A percentile compares a stretch with the other conserved stretches of the same genome.
phyloP scores from a whole-genome alignment of 2,888 invertebrate species.

The Cephus pulcher region DNA sequence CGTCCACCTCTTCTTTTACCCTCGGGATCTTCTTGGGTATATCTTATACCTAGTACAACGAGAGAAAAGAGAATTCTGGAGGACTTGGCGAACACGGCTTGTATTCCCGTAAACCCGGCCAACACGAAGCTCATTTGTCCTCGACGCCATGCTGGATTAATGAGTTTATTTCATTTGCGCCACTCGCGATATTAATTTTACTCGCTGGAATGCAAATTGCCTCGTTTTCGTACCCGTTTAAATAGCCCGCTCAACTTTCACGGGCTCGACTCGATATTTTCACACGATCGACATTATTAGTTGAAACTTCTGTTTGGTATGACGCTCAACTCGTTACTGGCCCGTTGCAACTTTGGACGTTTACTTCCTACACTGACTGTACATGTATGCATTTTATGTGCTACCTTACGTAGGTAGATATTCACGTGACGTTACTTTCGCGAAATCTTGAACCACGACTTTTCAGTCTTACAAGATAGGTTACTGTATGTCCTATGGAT shows the following conservation, averaged over 20 bases:
- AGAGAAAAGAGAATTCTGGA: not conserved
- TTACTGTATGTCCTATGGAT: too few species aligned
- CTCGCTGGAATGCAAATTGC: constrained; percentile 38
- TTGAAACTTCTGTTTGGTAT: not conserved
- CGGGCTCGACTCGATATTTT: not conserved
- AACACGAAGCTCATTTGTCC: constrained; percentile 24
- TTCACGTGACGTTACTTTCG: too few species aligned
- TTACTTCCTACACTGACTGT: not conserved
- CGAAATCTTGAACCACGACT: too few species aligned
- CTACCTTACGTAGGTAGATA: too few species aligned
- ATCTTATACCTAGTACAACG: not conserved
- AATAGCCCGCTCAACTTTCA: not conserved
- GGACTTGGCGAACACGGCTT: not conserved
- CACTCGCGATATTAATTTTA: constrained; percentile 40
- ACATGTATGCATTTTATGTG: not conserved
- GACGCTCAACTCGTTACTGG: not conserved
- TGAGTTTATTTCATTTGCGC: constrained; percentile 37
- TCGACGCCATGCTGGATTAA: constrained; percentile 32
- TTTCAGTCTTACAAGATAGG: too few species aligned
- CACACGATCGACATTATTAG: not conserved
- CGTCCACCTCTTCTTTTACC: not conserved
- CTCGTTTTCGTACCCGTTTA: constrained; percentile 21
- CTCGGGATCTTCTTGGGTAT: not conserved
- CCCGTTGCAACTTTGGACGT: not conserved
- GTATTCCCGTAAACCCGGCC: not conserved